Conservation (phyloP, 2,888 invertebrate genomes). For the Rhaphigaster nebulosa region DNA sequence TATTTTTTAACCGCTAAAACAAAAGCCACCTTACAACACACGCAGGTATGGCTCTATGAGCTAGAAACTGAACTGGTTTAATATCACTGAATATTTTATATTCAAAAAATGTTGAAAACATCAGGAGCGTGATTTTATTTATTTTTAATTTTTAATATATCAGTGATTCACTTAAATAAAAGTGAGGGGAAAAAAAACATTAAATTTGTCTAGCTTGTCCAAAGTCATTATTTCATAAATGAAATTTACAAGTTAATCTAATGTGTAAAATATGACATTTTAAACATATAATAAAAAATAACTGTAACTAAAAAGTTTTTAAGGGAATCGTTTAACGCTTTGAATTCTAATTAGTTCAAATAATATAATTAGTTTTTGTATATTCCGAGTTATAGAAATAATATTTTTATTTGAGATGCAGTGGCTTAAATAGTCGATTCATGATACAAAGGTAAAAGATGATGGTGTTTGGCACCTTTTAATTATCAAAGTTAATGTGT, state of each 20-base stretch:
- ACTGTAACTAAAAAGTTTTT: neutral
- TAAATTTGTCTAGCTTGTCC: neutral
- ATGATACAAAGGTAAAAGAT: neutral
- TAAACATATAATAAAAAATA: neutral
- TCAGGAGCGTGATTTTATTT: neutral
- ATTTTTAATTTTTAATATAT: neutral
- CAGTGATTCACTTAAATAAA: neutral
- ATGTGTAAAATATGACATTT: neutral
- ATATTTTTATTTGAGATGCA: neutral
- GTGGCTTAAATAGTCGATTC: neutral
- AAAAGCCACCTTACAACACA: neutral
- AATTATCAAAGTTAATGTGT: neutral
- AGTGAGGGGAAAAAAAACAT: neutral
- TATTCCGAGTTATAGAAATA: neutral
- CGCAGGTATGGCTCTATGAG: neutral
- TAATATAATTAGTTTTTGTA: neutral
- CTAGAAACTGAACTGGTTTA: neutral
- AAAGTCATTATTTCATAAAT: neutral
- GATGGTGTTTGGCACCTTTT: neutral
- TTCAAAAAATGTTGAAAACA: neutral
- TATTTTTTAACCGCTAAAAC: neutral
- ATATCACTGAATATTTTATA: neutral
- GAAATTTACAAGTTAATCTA: neutral
- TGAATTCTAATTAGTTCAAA: neutral
- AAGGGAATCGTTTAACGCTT: neutral